Conservation (phyloP, 2,888 invertebrate genomes). For the Eupithecia vulgata region DNA sequence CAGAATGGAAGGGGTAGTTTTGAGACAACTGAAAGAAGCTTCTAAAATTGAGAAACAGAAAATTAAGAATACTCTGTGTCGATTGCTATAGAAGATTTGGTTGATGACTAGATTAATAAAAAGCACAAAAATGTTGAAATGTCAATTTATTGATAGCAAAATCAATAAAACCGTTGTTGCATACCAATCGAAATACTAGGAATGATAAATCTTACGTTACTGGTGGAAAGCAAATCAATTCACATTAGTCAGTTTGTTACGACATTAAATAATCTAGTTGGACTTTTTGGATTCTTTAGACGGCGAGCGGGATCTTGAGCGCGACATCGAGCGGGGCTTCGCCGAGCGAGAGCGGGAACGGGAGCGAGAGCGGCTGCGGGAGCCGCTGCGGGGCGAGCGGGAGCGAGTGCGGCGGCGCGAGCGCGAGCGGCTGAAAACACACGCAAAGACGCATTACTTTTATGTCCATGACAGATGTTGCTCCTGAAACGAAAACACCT, state of each 20-base stretch:
- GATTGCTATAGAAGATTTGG: too few species aligned
- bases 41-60: too few species aligned
- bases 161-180: constrained; percentile 65
- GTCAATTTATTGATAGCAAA: constrained; percentile 68
- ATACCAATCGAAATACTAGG: constrained; percentile 65
- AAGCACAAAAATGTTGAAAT: constrained; percentile 35
- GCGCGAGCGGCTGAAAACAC: constrained; percentile 82
- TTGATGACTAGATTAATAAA: constrained; percentile 3
- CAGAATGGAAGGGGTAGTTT: too few species aligned
- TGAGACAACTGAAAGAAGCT: too few species aligned
- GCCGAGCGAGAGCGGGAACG: constrained; percentile 80
- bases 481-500: constrained; percentile 11
- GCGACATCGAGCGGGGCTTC: constrained; percentile 78
- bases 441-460: constrained; percentile 39
- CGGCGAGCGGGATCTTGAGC: constrained; percentile 78
- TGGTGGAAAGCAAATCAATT: constrained; percentile 48
- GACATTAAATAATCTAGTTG: constrained; percentile 55
- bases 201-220: constrained; percentile 64
- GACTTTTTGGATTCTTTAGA: constrained; percentile 82
- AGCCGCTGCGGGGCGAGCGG: constrained; percentile 81
- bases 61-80: too few species aligned
- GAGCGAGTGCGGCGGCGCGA: constrained; percentile 86
- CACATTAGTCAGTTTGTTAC: constrained; percentile 42
- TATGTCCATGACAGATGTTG: background rate
- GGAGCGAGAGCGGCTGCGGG: constrained; percentile 80